phyloP scores from a whole-genome alignment of 2,113 vertebrate species.

The Trichechus manatus region DNA sequence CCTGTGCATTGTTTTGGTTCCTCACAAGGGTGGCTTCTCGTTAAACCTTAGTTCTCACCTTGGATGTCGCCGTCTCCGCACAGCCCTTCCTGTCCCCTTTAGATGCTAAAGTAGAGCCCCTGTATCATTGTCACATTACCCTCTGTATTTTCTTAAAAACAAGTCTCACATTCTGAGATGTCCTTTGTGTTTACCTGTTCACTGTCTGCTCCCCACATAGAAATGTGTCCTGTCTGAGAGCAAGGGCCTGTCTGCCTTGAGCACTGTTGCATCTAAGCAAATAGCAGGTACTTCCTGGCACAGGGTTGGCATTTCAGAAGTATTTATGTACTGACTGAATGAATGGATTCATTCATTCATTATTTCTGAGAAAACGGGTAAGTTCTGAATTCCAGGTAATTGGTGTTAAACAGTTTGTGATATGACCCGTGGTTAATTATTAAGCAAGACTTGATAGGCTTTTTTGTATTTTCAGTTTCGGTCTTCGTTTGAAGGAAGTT shows the following conservation, averaged over 20 bases:
- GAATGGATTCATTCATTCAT: neutral
- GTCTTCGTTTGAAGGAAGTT: constrained; percentile 42
- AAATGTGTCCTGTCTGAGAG: neutral
- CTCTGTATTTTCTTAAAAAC: neutral
- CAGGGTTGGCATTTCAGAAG: neutral
- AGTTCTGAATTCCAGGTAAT: neutral
- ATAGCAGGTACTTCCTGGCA: neutral
- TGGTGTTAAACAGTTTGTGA: neutral
- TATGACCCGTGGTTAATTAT: neutral
- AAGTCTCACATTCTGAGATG: neutral
- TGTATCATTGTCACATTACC: neutral
- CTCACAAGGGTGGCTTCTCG: neutral
- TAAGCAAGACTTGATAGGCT: neutral
- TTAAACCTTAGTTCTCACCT: neutral
- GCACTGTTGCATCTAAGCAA: neutral
- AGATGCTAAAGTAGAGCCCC: neutral
- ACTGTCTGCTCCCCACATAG: neutral
- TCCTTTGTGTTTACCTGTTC: neutral
- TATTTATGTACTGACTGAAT: neutral
- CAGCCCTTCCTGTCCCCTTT: neutral
- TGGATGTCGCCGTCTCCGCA: neutral
- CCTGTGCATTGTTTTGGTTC: neutral
- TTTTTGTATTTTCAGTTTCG: constrained; percentile 49
- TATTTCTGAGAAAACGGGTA: neutral
- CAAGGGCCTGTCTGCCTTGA: neutral